Conservation (phyloP, 2,113 vertebrate genomes). For the Ciconia stormi region DNA sequence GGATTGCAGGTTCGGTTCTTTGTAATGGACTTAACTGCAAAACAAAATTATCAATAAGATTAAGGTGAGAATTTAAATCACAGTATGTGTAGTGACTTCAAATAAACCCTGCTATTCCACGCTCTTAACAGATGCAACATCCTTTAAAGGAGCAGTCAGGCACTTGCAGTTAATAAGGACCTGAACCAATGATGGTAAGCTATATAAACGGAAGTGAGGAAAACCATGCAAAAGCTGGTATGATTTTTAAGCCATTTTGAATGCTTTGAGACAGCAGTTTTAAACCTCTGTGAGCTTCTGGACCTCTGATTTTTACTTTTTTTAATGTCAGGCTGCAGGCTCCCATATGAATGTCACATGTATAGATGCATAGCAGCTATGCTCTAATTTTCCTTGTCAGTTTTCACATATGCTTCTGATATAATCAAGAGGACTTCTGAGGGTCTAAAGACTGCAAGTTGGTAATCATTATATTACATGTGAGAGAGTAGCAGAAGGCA, state of each 20-base stretch:
- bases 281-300: not conserved
- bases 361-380: accelerated
- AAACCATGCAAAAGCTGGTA: accelerated
- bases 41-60: not conserved
- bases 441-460: not conserved
- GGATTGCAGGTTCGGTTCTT: not conserved
- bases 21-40: not conserved
- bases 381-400: not conserved
- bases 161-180: not conserved
- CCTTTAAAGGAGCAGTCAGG: not conserved
- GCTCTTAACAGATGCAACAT: not conserved
- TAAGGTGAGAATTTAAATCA: not conserved
- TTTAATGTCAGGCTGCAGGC: not conserved
- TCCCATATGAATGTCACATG: too few relatives aligned
- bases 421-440: not conserved
- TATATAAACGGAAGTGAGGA: not conserved
- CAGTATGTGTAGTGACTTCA: not conserved
- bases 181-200: too few relatives aligned
- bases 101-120: not conserved
- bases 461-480: not conserved
- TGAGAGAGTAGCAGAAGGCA: not conserved
- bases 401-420: not conserved
- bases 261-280: not conserved
- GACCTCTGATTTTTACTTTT: not conserved
- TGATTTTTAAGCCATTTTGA: not conserved